Percentiles rank a stretch among this genome's conserved stretches.
phyloP scores from a whole-genome alignment of 2,113 vertebrate genomes.

The Emydocephalus ijimae region DNA sequence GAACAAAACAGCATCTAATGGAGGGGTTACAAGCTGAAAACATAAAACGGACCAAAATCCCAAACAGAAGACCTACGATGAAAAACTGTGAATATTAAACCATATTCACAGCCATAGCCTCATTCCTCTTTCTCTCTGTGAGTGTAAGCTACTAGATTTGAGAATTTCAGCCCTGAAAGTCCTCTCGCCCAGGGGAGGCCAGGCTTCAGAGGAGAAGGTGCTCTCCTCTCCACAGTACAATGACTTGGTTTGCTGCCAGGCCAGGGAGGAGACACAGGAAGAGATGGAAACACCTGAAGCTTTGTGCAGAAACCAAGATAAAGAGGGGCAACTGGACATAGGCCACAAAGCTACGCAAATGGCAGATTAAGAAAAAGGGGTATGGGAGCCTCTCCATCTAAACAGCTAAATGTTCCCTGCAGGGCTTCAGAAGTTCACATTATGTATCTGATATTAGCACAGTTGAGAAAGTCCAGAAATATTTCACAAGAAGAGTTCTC shows the following conservation, averaged over 20 bases:
- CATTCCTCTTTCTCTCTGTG: background rate
- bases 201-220: background rate
- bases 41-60: background rate
- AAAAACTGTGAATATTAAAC: background rate
- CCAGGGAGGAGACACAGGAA: constrained; percentile 1
- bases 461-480: too few relatives aligned
- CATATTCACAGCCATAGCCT: background rate
- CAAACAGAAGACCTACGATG: background rate
- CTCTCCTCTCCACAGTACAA: constrained; percentile 44
- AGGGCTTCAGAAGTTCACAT: too few relatives aligned
- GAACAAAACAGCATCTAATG: background rate
- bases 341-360: background rate
- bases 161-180: background rate
- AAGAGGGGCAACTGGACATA: constrained; percentile 19
- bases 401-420: background rate
- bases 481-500: too few relatives aligned
- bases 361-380: background rate
- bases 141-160: constrained; percentile 1
- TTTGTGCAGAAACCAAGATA: constrained; percentile 43
- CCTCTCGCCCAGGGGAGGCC: background rate
- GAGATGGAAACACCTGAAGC: constrained; percentile 34
- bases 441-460: too few relatives aligned
- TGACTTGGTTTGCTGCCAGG: constrained; percentile 52
- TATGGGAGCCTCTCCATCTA: background rate
- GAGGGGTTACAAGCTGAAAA: background rate